Base-by-base conservation (phyloP, 2,113 vertebrate species). In the Todiramphus chloris region DNA sequence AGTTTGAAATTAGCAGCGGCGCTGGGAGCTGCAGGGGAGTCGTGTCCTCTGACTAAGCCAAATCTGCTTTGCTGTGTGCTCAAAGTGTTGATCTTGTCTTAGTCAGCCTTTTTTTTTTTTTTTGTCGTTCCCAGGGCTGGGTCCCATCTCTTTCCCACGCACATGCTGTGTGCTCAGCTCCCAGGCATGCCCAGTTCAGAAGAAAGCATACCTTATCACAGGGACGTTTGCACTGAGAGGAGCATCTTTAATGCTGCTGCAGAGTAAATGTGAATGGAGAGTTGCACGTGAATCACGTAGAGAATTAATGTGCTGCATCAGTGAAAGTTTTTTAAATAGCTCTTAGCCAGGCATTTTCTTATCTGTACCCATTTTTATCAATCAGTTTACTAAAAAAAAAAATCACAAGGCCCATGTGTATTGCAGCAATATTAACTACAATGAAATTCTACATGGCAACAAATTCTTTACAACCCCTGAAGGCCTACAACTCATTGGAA, bases 21-120 rank as follows among this genome's bases (percentile, higher is more conserved):
- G 8, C 43, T 87, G 73, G 43, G 28, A 91, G 77, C 35, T 30
- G 18, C 76, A 78, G 37, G 25, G 64, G 16, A 81, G 35, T 48
- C 4, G 0, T 41, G 27, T 75, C 58, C 53, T 51, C 33, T 43
- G 69, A 43, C 75, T 72, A 89, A 87, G 62, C n/a, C 60, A 72
- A n/a, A 53, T 87, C 60, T 87, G 73, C 80, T 63, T 86, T 92
- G 56, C 73, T 46, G 15, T 91, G 30, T 43, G 68, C 73, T 87
- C 25, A 60, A 25, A 91, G 48, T 0, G 0, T 68, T 83, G 64
- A 46, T 89, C 51, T 75, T 74, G 39, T 66, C 75, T 89, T 86
- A 83, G 58, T 96, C 90, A 90, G 93, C 89, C 60, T 87, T 94
- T 94, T 89, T 68, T 75, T 89, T 67, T 75, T 13, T 89, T 68